Conservation (phyloP, 2,888 invertebrate genomes). For the Seira sanloemensis region DNA sequence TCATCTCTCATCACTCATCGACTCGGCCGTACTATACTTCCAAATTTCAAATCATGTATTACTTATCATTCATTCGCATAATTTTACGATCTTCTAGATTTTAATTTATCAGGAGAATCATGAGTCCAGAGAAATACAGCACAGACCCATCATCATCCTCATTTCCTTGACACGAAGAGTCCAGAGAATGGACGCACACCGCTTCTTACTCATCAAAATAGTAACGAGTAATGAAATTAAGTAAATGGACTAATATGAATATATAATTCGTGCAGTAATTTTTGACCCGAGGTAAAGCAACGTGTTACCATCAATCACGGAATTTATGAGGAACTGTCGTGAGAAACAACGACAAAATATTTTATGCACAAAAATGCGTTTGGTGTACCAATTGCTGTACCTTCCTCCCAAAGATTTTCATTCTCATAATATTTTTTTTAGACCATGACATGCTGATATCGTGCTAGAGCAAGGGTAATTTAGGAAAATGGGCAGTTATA, state of each 20-base stretch:
- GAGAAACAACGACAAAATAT: neutral
- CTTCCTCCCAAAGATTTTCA: neutral
- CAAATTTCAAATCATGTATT: neutral
- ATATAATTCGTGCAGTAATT: neutral
- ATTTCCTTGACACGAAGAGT: neutral
- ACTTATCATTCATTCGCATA: neutral
- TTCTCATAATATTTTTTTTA: neutral
- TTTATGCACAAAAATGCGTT: neutral
- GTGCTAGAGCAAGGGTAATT: neutral
- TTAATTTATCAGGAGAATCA: neutral
- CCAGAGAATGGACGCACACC: neutral
- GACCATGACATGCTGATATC: neutral
- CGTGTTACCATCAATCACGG: neutral
- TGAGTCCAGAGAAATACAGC: neutral
- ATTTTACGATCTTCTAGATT: neutral
- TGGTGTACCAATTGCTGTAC: too few species aligned
- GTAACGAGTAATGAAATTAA: slow-evolving; percentile 35
- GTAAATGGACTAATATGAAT: slow-evolving; percentile 31
- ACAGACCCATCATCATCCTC: neutral
- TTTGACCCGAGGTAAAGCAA: neutral
- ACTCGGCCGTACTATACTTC: neutral
- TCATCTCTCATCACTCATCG: neutral
- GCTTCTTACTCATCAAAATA: too few species aligned
- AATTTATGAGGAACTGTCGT: neutral
- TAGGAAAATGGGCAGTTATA: neutral